phyloP scores from a whole-genome alignment of 2,113 vertebrate species.

The Falcunculus frontatus region DNA sequence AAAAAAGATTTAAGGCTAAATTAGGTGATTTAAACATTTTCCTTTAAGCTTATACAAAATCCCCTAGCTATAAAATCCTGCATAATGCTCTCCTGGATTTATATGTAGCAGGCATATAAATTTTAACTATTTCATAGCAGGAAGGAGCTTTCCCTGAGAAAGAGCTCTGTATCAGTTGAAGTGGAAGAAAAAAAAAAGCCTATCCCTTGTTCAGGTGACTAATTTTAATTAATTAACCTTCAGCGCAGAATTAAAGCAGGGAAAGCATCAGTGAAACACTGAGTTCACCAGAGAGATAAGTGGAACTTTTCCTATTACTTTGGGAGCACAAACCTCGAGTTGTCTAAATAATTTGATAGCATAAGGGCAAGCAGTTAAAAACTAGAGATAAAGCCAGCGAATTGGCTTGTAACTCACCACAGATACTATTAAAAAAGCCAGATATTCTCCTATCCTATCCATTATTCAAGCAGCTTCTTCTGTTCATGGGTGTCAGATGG shows the following conservation, averaged over 20 bases:
- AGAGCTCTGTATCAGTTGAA: not conserved
- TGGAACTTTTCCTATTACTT: constrained; percentile 59
- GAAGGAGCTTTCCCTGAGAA: not conserved
- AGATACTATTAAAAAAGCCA: constrained; percentile 79
- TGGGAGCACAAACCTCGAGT: constrained; percentile 52
- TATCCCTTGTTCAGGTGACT: constrained; percentile 52
- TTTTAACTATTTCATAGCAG: constrained; percentile 74
- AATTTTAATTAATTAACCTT: constrained; percentile 64
- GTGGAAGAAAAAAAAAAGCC: not conserved
- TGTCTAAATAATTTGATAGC: constrained; percentile 76
- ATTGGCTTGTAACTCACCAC: constrained; percentile 81
- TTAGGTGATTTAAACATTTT: constrained; percentile 86
- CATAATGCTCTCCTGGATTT: constrained; percentile 82
- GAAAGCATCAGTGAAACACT: not conserved
- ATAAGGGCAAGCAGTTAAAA: constrained; percentile 83
- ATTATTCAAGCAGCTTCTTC: constrained; percentile 86
- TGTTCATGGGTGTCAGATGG: constrained; percentile 87
- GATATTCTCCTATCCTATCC: constrained; percentile 79
- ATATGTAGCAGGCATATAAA: constrained; percentile 80
- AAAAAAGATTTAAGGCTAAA: constrained; percentile 78
- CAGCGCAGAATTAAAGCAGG: constrained; percentile 8
- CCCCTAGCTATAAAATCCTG: constrained; percentile 80
- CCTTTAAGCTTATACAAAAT: constrained; percentile 85
- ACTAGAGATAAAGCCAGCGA: constrained; percentile 81
- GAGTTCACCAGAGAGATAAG: constrained; percentile 27